phyloP scores from a whole-genome alignment of 2,113 vertebrate species.

The Uropsilus gracilis region DNA sequence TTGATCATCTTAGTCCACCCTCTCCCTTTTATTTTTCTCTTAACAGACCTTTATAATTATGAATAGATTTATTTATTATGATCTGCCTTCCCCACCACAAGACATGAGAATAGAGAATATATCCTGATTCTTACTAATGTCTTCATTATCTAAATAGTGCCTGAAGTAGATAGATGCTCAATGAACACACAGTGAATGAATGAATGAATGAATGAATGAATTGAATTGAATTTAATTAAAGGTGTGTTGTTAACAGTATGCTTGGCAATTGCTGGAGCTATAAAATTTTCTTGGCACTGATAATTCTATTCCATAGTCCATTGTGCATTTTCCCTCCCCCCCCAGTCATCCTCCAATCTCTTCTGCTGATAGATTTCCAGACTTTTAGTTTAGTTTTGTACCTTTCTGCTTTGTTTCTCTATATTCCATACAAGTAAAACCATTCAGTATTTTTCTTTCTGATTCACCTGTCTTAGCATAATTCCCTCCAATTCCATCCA shows the following conservation, averaged over 20 bases:
- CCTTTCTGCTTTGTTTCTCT: too few species aligned
- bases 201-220: background rate
- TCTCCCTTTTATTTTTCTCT: background rate
- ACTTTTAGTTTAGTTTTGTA: too few species aligned
- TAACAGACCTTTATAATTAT: background rate
- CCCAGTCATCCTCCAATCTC: too few species aligned
- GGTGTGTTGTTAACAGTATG: background rate
- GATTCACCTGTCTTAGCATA: too few species aligned
- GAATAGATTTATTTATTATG: background rate
- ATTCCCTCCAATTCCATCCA: too few species aligned
- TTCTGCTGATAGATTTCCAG: too few species aligned
- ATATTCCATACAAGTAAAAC: too few species aligned
- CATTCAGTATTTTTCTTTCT: too few species aligned
- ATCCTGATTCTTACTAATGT: background rate
- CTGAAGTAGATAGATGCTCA: background rate
- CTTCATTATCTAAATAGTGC: background rate
- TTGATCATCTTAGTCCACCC: background rate
- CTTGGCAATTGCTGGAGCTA: background rate
- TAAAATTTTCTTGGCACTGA: background rate
- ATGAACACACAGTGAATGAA: too few species aligned
- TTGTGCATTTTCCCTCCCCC: too few species aligned
- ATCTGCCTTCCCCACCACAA: background rate
- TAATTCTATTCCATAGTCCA: too few species aligned
- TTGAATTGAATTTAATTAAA: too few species aligned
- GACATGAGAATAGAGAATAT: background rate